These are phyloP conservation scores for Sebastes wilsoni DNA, from an alignment of 2,797 vertebrate genomes.

Conservation along the genomic window DNA sequence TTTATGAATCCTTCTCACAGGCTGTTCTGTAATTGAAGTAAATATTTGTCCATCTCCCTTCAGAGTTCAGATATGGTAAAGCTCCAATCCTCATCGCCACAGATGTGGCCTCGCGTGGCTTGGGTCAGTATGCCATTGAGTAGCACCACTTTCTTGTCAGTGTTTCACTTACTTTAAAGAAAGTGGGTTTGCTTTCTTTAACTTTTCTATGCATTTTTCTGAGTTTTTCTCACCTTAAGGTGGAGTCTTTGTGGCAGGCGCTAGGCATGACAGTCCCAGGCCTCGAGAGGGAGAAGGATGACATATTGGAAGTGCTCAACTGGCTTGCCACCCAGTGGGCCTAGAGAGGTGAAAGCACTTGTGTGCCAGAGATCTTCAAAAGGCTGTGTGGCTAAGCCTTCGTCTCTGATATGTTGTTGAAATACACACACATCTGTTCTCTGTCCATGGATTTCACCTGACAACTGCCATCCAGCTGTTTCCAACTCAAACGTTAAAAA, in stretches of 20 bases:
- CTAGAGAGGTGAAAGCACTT: constrained; percentile 97
- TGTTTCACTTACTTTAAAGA: constrained; percentile 91
- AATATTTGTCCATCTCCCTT: constrained; percentile 13
- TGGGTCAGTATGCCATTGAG: constrained; percentile 91
- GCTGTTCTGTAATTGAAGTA: neutral
- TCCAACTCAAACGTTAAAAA: constrained; percentile 84
- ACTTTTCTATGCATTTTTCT: constrained; percentile 98
- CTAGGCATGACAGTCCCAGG: constrained; percentile 99
- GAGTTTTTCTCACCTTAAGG: constrained; percentile 99
- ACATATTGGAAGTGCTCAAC: constrained; percentile 97
- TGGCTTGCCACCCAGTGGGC: constrained; percentile 99
- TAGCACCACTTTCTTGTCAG: constrained; percentile 58
- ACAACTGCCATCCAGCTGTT: constrained; percentile 90
- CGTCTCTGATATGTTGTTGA: constrained; percentile 83
- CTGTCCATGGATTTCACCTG: constrained; percentile 87
- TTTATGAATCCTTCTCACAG: neutral
- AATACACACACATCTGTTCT: constrained; percentile 91
- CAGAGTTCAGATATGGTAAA: constrained; percentile 98
- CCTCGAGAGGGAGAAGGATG: constrained; percentile 99
- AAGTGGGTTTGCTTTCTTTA: constrained; percentile 99
- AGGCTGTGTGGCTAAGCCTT: constrained; percentile 96
- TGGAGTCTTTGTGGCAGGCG: constrained; percentile 99
- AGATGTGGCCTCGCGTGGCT: constrained; percentile 96
- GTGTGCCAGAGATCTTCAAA: constrained; percentile 99
- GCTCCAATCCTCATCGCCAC: constrained; percentile 98